Percentiles rank a stretch among this genome's conserved stretches.
These are phyloP conservation scores for Prunella fulvescens DNA, from an alignment of 2,113 vertebrate genomes.

Conservation along the genomic window DNA sequence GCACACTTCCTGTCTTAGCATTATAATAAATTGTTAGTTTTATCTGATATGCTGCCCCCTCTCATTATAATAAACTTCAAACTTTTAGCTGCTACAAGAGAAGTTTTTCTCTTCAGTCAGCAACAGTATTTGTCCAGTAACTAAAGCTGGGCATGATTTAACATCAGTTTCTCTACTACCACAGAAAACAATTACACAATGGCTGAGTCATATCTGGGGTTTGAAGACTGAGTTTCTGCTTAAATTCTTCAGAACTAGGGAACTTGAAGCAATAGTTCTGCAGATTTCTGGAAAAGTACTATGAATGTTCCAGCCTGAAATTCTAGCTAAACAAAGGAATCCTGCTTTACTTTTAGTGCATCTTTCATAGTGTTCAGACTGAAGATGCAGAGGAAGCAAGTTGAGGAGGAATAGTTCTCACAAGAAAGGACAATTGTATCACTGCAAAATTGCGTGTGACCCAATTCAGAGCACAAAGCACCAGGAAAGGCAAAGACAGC, in stretches of 20 bases:
- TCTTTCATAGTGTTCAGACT: background rate
- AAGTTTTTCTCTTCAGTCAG: background rate
- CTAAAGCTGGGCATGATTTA: background rate
- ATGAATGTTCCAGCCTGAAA: background rate
- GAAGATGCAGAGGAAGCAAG: background rate
- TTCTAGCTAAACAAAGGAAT: background rate
- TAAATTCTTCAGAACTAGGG: background rate
- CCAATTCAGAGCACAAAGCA: background rate
- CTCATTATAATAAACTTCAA: background rate
- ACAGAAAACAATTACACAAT: background rate
- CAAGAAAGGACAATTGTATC: background rate
- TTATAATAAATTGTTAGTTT: background rate
- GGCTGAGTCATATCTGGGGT: background rate
- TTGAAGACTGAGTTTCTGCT: background rate
- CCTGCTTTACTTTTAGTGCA: background rate
- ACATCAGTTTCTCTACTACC: background rate
- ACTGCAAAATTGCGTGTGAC: background rate
- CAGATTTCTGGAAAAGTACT: background rate
- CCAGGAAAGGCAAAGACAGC: background rate
- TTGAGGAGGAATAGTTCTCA: background rate
- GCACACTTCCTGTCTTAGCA: background rate
- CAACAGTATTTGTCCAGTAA: background rate
- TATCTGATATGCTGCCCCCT: background rate
- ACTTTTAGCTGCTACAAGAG: background rate
- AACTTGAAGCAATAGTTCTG: background rate